Conservation (phyloP, 2,797 vertebrate genomes). For the Prunella strophiata region DNA sequence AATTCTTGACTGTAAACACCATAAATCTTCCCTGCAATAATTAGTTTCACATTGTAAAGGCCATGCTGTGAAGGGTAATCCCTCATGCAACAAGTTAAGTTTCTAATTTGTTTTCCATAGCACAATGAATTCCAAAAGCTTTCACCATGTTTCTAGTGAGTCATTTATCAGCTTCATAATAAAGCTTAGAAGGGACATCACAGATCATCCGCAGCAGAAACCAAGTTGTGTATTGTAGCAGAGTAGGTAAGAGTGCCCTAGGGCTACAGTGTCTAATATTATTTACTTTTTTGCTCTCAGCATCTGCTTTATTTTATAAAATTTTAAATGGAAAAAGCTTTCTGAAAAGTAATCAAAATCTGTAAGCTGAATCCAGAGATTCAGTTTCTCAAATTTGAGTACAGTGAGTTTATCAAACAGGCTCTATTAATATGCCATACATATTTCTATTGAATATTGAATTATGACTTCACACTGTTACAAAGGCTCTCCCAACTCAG, state of each 20-base stretch:
- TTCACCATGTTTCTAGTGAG: constrained; percentile 56
- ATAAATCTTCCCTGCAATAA: constrained; percentile 70
- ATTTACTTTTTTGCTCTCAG: neutral
- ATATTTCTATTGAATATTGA: neutral
- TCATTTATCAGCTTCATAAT: constrained; percentile 67
- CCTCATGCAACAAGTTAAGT: constrained; percentile 71
- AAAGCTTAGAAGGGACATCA: constrained; percentile 37
- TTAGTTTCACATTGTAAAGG: constrained; percentile 71
- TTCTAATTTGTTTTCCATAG: constrained; percentile 71
- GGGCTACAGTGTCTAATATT: neutral
- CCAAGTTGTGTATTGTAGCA: neutral
- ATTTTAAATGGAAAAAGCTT: neutral
- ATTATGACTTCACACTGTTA: neutral
- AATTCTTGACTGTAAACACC: constrained; percentile 72
- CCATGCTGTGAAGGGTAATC: constrained; percentile 69
- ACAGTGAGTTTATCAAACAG: neutral
- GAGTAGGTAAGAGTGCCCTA: neutral
- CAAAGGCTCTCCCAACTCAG: neutral
- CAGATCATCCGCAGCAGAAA: constrained; percentile 47
- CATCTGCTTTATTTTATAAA: neutral
- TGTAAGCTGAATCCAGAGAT: neutral
- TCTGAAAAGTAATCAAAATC: neutral
- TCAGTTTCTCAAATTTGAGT: neutral
- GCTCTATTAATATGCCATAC: neutral
- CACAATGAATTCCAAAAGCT: constrained; percentile 67